These are phyloP conservation scores for Hypothenemus hampei DNA, from an alignment of 1,140 invertebrate genomes.

Conservation along the genomic window DNA sequence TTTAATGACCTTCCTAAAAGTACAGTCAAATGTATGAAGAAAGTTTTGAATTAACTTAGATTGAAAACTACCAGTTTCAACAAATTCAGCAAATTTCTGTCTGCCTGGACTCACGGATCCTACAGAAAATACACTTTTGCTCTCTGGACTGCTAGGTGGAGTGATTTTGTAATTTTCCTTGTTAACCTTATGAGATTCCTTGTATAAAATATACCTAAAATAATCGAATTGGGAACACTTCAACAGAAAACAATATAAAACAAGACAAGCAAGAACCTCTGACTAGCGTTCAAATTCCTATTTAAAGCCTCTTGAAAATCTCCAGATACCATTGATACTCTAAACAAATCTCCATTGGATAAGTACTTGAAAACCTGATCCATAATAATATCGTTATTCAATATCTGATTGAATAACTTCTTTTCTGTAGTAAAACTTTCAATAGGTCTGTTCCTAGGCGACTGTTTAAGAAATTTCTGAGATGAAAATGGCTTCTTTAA, in stretches of 20 bases:
- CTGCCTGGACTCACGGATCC: conserved; percentile 27
- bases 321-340: conserved; percentile 29
- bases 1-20: conserved; percentile 27
- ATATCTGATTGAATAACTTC: background rate
- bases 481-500: conserved; percentile 27
- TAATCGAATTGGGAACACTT: background rate
- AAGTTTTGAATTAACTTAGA: background rate
- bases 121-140: conserved; percentile 21
- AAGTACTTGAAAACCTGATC: conserved; percentile 31
- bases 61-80: conserved; percentile 25
- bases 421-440: background rate
- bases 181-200: conserved; percentile 28
- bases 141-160: conserved; percentile 31
- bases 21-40: background rate
- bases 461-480: conserved; percentile 23
- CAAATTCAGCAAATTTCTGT: conserved; percentile 27
- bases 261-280: conserved; percentile 16
- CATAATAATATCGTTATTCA: conserved; percentile 33
- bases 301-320: conserved; percentile 28
- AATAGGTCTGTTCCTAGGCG: background rate
- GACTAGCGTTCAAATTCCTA: conserved; percentile 24
- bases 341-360: conserved; percentile 37
- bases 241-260: no score
- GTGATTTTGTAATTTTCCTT: conserved; percentile 39
- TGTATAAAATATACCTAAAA: conserved; percentile 21